phyloP scores from a whole-genome alignment of 2,888 invertebrate genomes.

The Myopa testacea region DNA sequence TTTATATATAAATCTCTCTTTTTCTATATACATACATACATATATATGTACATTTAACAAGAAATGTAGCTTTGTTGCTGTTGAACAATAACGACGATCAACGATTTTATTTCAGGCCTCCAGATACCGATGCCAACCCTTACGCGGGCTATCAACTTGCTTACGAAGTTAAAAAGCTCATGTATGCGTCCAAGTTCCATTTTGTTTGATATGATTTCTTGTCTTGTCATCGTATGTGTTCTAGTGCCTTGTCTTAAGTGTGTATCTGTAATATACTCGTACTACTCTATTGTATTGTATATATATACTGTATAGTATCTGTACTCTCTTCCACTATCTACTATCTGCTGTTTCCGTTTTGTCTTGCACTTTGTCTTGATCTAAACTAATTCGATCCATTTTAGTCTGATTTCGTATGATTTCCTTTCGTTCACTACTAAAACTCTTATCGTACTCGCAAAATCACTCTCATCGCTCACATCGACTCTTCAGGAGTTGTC shows the following conservation, averaged over 20 bases:
- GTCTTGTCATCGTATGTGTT: constrained; percentile 22
- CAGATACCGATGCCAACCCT: constrained; percentile 89
- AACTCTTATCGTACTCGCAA: too few relatives aligned
- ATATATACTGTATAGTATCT: background rate
- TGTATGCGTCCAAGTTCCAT: constrained; percentile 81
- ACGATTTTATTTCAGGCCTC: constrained; percentile 81
- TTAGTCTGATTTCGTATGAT: constrained; percentile 4
- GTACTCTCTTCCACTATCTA: background rate
- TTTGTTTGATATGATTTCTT: constrained; percentile 44
- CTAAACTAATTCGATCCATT: background rate
- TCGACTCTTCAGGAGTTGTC: too few relatives aligned
- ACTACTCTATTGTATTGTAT: background rate
- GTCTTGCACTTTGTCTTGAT: constrained; percentile 46
- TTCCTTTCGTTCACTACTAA: background rate
- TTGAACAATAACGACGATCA: constrained; percentile 47
- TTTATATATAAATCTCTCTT: background rate
- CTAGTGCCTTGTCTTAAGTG: constrained; percentile 46
- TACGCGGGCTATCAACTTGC: constrained; percentile 99
- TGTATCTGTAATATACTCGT: constrained; percentile 37
- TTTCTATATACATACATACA: background rate
- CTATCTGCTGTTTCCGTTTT: constrained; percentile 31
- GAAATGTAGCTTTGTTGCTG: constrained; percentile 46
- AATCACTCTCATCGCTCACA: too few relatives aligned
- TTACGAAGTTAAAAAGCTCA: constrained; percentile 99
- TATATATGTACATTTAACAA: constrained; percentile 20